phyloP scores from a whole-genome alignment of 23 tunicate genomes.

The Styela plicata region DNA sequence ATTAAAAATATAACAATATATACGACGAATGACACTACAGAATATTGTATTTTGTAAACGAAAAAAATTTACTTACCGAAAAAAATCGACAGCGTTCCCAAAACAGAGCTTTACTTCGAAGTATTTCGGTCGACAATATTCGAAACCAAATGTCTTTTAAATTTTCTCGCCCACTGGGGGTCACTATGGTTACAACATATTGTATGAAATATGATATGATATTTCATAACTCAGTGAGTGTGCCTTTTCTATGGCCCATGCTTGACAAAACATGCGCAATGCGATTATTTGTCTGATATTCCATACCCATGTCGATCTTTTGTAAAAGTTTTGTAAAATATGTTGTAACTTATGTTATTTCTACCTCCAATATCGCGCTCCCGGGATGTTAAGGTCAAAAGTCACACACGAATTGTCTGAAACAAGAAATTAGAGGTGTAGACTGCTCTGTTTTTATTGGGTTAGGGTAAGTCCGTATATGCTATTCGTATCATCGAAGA shows the following conservation, averaged over 20 bases:
- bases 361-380: too few species aligned
- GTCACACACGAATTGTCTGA: too few species aligned
- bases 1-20: neutral
- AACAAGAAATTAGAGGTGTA: too few species aligned
- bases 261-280: neutral
- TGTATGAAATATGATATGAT: slow-evolving; percentile 23
- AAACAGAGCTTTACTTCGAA: neutral
- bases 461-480: too few species aligned
- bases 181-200: neutral
- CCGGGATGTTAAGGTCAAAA: too few species aligned
- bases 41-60: slow-evolving; percentile 3
- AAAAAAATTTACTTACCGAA: neutral
- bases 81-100: slow-evolving; percentile 16
- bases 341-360: too few species aligned
- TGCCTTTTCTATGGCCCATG: neutral
- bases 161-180: neutral
- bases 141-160: neutral
- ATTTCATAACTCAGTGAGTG: neutral
- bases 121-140: neutral
- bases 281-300: too few species aligned
- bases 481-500: too few species aligned
- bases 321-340: neutral
- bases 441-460: too few species aligned
- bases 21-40: neutral
- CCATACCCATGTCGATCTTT: neutral